phyloP scores from a whole-genome alignment of 1,140 invertebrate species.

The Drosophila santomea region DNA sequence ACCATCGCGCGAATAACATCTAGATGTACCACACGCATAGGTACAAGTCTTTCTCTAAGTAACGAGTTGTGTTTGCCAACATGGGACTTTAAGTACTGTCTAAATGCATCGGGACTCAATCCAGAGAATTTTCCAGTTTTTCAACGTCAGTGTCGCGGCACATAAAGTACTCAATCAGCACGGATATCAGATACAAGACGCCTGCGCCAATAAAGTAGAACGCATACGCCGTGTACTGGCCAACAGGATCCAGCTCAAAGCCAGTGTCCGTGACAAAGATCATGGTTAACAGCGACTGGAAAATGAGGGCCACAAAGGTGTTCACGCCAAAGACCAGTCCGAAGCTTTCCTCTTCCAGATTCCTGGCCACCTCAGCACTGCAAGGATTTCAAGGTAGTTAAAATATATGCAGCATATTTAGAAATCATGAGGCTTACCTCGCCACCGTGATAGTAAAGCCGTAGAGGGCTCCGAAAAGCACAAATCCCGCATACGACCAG shows the following conservation, averaged over 20 bases:
- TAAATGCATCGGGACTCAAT: constrained; percentile 39
- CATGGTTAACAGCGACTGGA: constrained; percentile 92
- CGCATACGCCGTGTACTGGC: constrained; percentile 85
- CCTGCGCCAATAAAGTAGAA: constrained; percentile 77
- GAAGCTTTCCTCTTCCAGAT: constrained; percentile 92
- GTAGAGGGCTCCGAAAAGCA: constrained; percentile 91
- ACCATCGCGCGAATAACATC: constrained; percentile 19
- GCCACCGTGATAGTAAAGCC: constrained; percentile 94
- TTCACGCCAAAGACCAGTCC: constrained; percentile 96
- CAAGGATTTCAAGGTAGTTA: constrained; percentile 36
- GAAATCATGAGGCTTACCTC: constrained; percentile 86
- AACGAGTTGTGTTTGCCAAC: neutral
- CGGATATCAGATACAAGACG: constrained; percentile 67
- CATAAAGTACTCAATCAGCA: constrained; percentile 66
- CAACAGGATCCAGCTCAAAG: constrained; percentile 80
- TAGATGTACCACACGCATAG: constrained; percentile 1
- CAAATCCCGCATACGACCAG: constrained; percentile 91
- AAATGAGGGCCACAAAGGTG: constrained; percentile 91
- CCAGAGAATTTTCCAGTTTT: constrained; percentile 47
- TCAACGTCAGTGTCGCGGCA: constrained; percentile 18
- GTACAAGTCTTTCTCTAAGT: constrained; percentile 30
- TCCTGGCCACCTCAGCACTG: constrained; percentile 93
- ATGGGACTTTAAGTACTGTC: constrained; percentile 28
- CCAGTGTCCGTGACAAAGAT: constrained; percentile 87
- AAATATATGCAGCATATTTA: neutral